Conservation (phyloP, 1,140 invertebrate genomes). For the Drosophila obscura region DNA sequence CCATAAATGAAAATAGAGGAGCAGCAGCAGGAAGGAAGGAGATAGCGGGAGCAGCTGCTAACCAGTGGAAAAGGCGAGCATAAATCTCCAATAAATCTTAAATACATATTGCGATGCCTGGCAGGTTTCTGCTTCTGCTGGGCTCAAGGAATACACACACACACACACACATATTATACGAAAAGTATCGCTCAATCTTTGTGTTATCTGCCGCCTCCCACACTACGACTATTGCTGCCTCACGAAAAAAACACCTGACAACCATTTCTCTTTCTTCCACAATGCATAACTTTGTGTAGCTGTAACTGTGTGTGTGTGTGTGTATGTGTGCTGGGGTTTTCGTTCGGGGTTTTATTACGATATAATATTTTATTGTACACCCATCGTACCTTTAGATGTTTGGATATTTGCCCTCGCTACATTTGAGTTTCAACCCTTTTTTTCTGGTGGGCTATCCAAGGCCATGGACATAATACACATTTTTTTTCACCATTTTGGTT, state of each 20-base stretch:
- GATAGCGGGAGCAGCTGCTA: conserved; percentile 28
- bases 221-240: too few relatives aligned
- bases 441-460: background rate
- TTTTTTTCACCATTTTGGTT: conserved; percentile 18
- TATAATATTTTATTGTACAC: conserved; percentile 75
- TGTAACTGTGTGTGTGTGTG: background rate
- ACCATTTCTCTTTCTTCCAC: conserved; percentile 33
- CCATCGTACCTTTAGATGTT: conserved; percentile 65
- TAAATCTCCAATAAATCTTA: conserved; percentile 76
- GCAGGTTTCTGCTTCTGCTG: conserved; percentile 26
- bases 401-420: conserved; percentile 55
- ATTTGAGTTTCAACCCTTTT: conserved; percentile 55
- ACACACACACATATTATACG: conserved; percentile 50
- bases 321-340: conserved; percentile 43
- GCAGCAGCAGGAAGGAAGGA: conserved; percentile 17
- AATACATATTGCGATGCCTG: conserved; percentile 66
- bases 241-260: conserved; percentile 15
- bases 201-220: conserved; percentile 5
- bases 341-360: conserved; percentile 65
- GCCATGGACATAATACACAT: background rate
- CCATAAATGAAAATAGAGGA: conserved; percentile 37
- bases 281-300: background rate
- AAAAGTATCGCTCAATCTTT: conserved; percentile 74
- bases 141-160: conserved; percentile 34
- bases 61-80: conserved; percentile 60